Evolutionary conservation across 2,113 vertebrate species (phyloP), one percentile per base, ranked within the genome.

Genomic region (Anseranas semipalmata): DNA sequence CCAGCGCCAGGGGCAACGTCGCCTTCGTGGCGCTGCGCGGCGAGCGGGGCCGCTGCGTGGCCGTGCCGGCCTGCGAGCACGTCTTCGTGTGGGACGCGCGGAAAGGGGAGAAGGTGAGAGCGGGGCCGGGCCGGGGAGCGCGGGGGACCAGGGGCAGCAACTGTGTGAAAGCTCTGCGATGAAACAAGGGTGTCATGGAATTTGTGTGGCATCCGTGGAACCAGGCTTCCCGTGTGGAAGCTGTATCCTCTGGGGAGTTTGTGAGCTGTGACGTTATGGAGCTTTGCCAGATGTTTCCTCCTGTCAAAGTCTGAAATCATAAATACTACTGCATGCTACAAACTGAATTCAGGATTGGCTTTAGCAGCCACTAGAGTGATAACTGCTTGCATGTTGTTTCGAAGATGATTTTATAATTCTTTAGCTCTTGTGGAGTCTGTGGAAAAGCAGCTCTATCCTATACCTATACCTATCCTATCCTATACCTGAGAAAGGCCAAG

Each of bases 61-160:
- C 99, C 2, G 99, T 98, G 43, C 99, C 99, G 4, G 99, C 99
- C 25, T 99, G 99, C 32, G 99, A 99, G 68, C 99, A 99, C 27
- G 99, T 99, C 68, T 99, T 99, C 93, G 98, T 99, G 94, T 99
- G 99, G 99, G 99, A 99, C 68, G 95, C 98, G 11, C 97, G 99
- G 27, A 99, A 99, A 96, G 99, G 98, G 52, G 99, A 99, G 95
- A 99, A 99, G 99, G 99, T 99, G 62, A 89, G 81, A 35, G 41
- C 6, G 33, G 46, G 28, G 35, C 43, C 22, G 20, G 28, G 15
- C 32, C 28, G 33, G 39, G 48, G 9, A 9, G 52, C 24, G 21
- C 12, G 3, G 1, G 10, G 35, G 10, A 30, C 16, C 3, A 14
- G 78, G 11, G 33, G 24, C 30, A 22, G 32, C 5, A 2, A n/a